phyloP scores from a whole-genome alignment of 2,888 invertebrate genomes.

The Mesodorylaimus sp. region DNA sequence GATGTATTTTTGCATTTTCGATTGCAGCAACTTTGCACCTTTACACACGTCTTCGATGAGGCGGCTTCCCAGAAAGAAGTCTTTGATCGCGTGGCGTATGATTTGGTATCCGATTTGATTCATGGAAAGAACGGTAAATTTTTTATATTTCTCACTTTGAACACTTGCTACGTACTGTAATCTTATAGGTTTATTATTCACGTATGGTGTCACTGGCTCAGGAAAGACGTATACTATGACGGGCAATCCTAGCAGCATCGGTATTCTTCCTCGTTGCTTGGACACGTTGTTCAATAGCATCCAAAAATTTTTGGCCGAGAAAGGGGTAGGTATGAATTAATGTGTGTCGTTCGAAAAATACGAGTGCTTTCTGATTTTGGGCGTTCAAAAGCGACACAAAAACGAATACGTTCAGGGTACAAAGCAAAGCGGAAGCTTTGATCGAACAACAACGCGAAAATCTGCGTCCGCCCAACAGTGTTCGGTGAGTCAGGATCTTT shows the following conservation, averaged over 20 bases:
- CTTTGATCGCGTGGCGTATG: slow-evolving; percentile 62
- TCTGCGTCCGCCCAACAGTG: no score
- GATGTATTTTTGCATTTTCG: no score
- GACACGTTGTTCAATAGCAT: slow-evolving; percentile 85
- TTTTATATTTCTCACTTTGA: background rate
- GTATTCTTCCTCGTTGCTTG: slow-evolving; percentile 68
- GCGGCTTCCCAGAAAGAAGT: slow-evolving; percentile 57
- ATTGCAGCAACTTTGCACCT: slow-evolving; percentile 46
- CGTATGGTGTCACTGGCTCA: slow-evolving; percentile 85
- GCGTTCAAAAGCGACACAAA: slow-evolving; percentile 16
- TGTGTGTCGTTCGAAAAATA: slow-evolving; percentile 3
- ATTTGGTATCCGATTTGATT: slow-evolving; percentile 60
- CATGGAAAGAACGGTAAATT: slow-evolving; percentile 61
- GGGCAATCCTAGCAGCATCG: slow-evolving; percentile 48
- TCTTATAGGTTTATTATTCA: slow-evolving; percentile 52
- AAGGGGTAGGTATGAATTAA: slow-evolving; percentile 40
- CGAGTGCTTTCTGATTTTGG: no score
- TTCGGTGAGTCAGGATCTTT: no score
- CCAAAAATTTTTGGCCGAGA: slow-evolving; percentile 55
- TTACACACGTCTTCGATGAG: slow-evolving; percentile 61
- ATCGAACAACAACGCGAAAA: background rate
- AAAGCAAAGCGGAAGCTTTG: background rate
- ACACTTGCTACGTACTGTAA: background rate
- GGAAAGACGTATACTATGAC: slow-evolving; percentile 97
- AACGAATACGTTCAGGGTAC: background rate